A percentile compares a stretch with the other conserved stretches of the same genome.
These are phyloP conservation scores for Silurus lanzhouensis DNA, from an alignment of 2,797 vertebrate genomes.

Conservation along the genomic window DNA sequence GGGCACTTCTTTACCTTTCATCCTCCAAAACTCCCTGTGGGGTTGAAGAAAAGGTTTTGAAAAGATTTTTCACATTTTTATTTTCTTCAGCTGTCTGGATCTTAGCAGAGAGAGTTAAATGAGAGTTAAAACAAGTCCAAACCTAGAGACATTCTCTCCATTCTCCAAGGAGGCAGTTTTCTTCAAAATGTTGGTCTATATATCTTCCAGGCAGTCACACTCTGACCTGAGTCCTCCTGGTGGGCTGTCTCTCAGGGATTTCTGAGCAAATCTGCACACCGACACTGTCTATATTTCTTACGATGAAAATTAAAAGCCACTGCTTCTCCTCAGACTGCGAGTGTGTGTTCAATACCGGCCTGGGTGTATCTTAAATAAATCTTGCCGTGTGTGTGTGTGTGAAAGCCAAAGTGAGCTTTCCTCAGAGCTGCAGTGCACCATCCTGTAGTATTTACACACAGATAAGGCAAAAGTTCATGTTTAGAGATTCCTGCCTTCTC, in stretches of 20 bases:
- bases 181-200: slow-evolving; percentile 15
- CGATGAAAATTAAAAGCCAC: slow-evolving; percentile 17
- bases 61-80: slow-evolving; percentile 57
- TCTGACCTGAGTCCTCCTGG: slow-evolving; percentile 40
- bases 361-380: slow-evolving; percentile 40
- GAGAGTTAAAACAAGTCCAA: slow-evolving; percentile 60
- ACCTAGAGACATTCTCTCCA: slow-evolving; percentile 51
- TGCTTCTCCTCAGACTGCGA: slow-evolving; percentile 19
- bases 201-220: slow-evolving; percentile 18
- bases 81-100: slow-evolving; percentile 42
- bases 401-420: not conserved
- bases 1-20: slow-evolving; percentile 41
- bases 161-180: slow-evolving; percentile 27
- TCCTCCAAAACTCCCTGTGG: slow-evolving; percentile 19
- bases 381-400: slow-evolving; percentile 24
- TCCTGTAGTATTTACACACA: slow-evolving; percentile 58
- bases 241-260: slow-evolving; percentile 19
- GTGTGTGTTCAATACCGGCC: slow-evolving; percentile 31
- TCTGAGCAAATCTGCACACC: slow-evolving; percentile 33
- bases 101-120: slow-evolving; percentile 49
- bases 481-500: slow-evolving; percentile 59
- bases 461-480: slow-evolving; percentile 59
- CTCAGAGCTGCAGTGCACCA: slow-evolving; percentile 17
- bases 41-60: not conserved
- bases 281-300: slow-evolving; percentile 33